Base-by-base conservation (phyloP, 2,113 vertebrate species). In the Suncus etruscus region DNA sequence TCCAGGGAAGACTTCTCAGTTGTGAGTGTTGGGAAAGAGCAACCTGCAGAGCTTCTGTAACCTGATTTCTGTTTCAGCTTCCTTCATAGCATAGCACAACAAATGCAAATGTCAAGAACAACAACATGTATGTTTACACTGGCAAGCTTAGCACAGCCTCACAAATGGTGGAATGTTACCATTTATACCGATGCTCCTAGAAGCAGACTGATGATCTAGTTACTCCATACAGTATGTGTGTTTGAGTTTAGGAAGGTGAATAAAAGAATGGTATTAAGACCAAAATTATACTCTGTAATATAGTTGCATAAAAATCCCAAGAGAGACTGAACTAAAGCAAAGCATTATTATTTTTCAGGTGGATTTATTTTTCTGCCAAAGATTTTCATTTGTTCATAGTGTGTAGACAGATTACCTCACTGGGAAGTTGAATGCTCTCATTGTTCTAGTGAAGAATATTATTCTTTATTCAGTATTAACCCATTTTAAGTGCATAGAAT, bases 221-320 rank as follows among this genome's bases (percentile, higher is more conserved):
- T 76, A 32, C 14, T 82, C 66, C 66, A 68, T 45, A 72, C 92
- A 61, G 58, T 20, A 20, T 54, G 54, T 61, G 18, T 61, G 58
- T 61, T 16, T 61, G 58, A 97, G 94, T 88, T 24, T 80, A 84
- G 54, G 66, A 39, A 89, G 82, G 82, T 22, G 27, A 95, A 95
- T 94, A 76, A 87, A 96, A 97, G 86, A 94, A 92, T 29, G 72
- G 50, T 88, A 86, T 90, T 76, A 93, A 91, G 94, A 5, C 94
- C 78, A 76, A 93, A 54, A 94, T 79, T 90, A n/a, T 70, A 61
- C 78, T 84, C 54, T 75, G 84, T 95, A 90, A 88, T 54, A 86
- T 32, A 90, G 32, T 83, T 96, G 76, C 39, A 1, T 74, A 72
- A 22, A 45, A 66, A 92, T 69, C 72, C 61, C 2, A 3, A 72